These are phyloP conservation scores for Chromoteleia sp. DNA, from an alignment of 2,888 invertebrate species.

Conservation along the genomic window DNA sequence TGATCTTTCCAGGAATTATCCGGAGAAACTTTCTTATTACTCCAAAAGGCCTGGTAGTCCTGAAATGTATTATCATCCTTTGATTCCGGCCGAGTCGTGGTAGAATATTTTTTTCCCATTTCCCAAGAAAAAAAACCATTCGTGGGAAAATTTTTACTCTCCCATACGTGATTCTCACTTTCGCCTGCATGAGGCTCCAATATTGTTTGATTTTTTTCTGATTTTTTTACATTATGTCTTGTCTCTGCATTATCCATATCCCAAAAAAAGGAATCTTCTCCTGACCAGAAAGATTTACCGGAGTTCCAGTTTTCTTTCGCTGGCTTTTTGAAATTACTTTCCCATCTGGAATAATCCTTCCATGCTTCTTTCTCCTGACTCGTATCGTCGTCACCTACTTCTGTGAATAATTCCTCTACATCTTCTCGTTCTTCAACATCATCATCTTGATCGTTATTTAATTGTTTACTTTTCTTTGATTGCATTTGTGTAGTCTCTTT, in stretches of 20 bases:
- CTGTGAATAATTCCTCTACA: conserved; percentile 74
- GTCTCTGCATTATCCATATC: conserved; percentile 59
- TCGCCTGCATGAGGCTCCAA: conserved; percentile 8
- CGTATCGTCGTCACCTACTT: conserved; percentile 13
- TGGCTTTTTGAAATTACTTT: conserved; percentile 45
- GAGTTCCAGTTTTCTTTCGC: conserved; percentile 13
- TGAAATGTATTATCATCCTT: conserved; percentile 15
- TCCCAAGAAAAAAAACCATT: conserved; percentile 22
- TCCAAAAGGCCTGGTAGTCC: conserved; percentile 27
- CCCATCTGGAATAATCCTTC: conserved; percentile 66
- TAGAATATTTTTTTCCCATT: not conserved
- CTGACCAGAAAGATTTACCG: conserved; percentile 48
- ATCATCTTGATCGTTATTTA: conserved; percentile 3
- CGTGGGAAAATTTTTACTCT: conserved; percentile 4
- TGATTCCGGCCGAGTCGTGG: not conserved
- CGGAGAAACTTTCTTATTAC: not conserved
- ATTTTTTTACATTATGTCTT: not conserved
- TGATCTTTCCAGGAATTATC: conserved; percentile 1
- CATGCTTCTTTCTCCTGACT: conserved; percentile 85
- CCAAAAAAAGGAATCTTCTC: conserved; percentile 61
- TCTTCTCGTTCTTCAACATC: conserved; percentile 10
- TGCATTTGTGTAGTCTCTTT: conserved; percentile 61
- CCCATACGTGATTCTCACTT: conserved; percentile 27
- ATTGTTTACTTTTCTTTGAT: conserved; percentile 32
- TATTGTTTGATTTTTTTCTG: conserved; percentile 2